Evolutionary conservation across 2,888 invertebrate genomes (phyloP).

Genomic region (Cerastoderma edule): DNA sequence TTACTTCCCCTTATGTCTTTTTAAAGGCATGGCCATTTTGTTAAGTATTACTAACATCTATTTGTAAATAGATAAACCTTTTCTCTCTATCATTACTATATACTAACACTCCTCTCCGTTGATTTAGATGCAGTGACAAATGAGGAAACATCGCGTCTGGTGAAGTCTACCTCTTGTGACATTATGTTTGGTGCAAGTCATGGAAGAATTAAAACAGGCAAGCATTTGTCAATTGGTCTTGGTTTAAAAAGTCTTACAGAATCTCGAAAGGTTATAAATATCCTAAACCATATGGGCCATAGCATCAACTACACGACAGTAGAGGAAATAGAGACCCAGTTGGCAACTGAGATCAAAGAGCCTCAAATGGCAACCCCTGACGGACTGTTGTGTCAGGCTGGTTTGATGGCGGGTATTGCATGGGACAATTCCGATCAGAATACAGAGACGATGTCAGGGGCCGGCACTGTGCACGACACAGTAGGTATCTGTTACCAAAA

Average conservation of each 20-base stretch:
- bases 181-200: conserved; percentile 5
- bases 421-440: conserved; percentile 58
- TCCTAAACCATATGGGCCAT: neutral
- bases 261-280: neutral
- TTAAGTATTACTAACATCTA: too few species aligned
- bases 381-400: conserved; percentile 30
- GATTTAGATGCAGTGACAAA: neutral
- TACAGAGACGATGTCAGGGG: conserved; percentile 52
- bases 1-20: too few species aligned
- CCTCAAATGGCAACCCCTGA: conserved; percentile 27
- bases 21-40: too few species aligned
- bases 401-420: conserved; percentile 37
- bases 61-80: too few species aligned
- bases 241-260: conserved; percentile 7
- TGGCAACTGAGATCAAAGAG: neutral
- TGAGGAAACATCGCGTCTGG: neutral
- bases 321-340: neutral
- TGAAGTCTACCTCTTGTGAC: conserved; percentile 1
- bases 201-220: neutral
- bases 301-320: neutral
- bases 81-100: too few species aligned
- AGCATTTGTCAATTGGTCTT: neutral
- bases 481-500: conserved; percentile 57
- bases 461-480: conserved; percentile 53
- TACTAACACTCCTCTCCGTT: too few species aligned